These are phyloP conservation scores for Polydrusus cervinus DNA, from an alignment of 2,888 invertebrate species.

Conservation along the genomic window DNA sequence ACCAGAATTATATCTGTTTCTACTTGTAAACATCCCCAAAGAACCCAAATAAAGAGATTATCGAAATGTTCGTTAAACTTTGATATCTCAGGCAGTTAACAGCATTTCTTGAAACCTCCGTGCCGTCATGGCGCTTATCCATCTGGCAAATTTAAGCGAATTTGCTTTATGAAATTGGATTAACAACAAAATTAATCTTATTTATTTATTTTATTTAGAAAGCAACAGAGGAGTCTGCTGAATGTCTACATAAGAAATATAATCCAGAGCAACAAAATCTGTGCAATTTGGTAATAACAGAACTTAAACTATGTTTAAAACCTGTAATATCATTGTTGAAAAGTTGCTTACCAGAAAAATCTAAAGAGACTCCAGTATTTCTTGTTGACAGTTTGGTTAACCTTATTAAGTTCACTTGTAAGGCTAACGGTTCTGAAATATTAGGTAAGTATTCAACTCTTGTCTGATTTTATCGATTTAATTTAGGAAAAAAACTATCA, in stretches of 20 bases:
- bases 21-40: too few relatives aligned
- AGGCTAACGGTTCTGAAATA: neutral
- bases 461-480: too few relatives aligned
- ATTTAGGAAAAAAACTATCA: too few relatives aligned
- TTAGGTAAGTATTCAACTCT: neutral
- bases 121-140: too few relatives aligned
- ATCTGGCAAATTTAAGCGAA: too few relatives aligned
- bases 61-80: too few relatives aligned
- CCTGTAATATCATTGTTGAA: neutral
- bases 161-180: too few relatives aligned
- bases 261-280: neutral
- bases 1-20: too few relatives aligned
- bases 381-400: neutral
- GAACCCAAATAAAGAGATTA: too few relatives aligned
- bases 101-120: too few relatives aligned
- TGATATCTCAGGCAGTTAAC: too few relatives aligned
- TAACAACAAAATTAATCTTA: too few relatives aligned
- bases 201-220: neutral
- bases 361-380: neutral
- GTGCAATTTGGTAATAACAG: neutral
- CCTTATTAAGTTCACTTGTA: neutral
- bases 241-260: neutral
- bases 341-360: constrained; percentile 9
- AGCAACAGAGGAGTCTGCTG: neutral
- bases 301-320: constrained; percentile 1